Base-by-base conservation (phyloP, 2,888 invertebrate genomes). In the Therioaphis trifolii region DNA sequence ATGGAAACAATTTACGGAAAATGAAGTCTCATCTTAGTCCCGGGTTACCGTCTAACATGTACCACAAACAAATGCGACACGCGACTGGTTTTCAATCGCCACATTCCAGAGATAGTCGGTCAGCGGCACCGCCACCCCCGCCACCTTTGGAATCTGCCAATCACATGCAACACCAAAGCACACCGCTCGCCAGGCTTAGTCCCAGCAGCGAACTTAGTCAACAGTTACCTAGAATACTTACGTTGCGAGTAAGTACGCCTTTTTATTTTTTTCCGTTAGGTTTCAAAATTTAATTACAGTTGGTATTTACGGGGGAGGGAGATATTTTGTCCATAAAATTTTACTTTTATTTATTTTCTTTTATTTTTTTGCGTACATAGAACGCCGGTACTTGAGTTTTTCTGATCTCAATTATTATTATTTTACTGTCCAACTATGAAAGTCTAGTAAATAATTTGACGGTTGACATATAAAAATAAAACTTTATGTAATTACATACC, bases 171-270 rank as follows among this genome's bases (percentile, higher is more conserved):
- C 93, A 96, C 88, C 96, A 96, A 89, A 96, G 95, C 86, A 97
- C 97, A 0, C 97, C 97, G 4, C 89, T 97, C 69, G 97, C 97
- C 3, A 91, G 97, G 85, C 90, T 97, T 35, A 96, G 96, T 86
- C 97, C 97, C 0, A 96, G 96, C 87, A 96, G 96, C 87, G 97
- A 97, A 89, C 89, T 97, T 86, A 96, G 96, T 86, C 93, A 94
- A 14, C 96, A 96, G 88, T 96, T 96, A 87, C 96, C 97, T 0
- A 91, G 97, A 86, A 97, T 97, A 87, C 90, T 97, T n/a, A 97
- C 97, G 0, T 90, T 97, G 40, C 86, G 87, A 85, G 87, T 87
- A 84, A 85, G 79, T 74, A 29, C 11, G 43, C 24, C 7, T 21
- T 52, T 46, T 9, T 46, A 46, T 15, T n/a, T 18, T 46, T 46